phyloP scores from a whole-genome alignment of 2,888 invertebrate species.

The Ceraclea dissimilis region DNA sequence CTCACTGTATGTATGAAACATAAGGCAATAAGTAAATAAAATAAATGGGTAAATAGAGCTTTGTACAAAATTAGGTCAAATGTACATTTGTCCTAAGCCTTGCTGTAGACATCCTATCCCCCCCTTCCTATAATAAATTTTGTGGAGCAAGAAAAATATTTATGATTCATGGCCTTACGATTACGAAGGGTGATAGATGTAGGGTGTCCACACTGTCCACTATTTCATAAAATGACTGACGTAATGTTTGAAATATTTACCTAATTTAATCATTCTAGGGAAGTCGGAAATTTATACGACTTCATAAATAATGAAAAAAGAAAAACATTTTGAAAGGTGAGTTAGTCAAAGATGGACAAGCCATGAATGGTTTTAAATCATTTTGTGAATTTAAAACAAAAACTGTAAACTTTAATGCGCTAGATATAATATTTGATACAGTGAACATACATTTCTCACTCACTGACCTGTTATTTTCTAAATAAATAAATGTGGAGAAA shows the following conservation, averaged over 20 bases:
- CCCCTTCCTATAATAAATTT: not conserved
- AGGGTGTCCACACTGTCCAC: not conserved
- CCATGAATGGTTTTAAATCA: no score
- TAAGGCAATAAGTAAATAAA: no score
- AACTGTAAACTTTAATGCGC: no score
- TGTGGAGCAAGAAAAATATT: not conserved
- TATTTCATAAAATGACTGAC: not conserved
- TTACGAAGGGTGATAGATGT: not conserved
- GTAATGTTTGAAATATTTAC: not conserved
- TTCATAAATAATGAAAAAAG: not conserved
- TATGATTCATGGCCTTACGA: constrained; percentile 1
- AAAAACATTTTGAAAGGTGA: no score
- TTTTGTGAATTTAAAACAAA: no score
- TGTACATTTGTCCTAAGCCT: not conserved
- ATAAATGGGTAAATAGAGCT: no score
- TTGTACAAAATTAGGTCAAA: not conserved
- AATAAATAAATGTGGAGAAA: no score
- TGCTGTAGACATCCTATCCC: not conserved
- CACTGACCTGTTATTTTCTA: no score
- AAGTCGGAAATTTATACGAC: not conserved
- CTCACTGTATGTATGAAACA: no score
- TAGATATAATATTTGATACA: no score
- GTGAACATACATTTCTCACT: no score
- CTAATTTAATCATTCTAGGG: not conserved
- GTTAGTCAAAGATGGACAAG: no score